phyloP scores from a whole-genome alignment of 2,113 vertebrate genomes.

The Casuarius casuarius region DNA sequence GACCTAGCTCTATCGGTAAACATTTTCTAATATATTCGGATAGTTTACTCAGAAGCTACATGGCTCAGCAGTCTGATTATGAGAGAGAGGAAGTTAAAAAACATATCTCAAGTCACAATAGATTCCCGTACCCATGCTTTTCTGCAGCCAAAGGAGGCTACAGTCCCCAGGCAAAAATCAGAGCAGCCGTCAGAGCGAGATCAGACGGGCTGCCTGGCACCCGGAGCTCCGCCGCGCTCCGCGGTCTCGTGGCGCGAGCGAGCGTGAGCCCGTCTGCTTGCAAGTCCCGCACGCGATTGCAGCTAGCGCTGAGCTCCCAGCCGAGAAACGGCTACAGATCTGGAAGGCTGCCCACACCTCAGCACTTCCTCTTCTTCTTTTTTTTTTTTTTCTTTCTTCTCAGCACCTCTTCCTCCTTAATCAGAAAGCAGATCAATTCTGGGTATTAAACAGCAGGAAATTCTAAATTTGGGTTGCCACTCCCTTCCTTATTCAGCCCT shows the following conservation, averaged over 20 bases:
- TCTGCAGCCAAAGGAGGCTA: background rate
- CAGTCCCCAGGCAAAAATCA: no score
- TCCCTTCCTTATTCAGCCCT: constrained; percentile 51
- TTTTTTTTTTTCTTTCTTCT: background rate
- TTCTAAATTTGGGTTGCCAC: constrained; percentile 58
- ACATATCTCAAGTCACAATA: background rate
- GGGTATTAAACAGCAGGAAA: constrained; percentile 64
- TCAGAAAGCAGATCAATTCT: constrained; percentile 43
- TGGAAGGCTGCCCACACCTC: background rate
- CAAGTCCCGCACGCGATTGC: background rate
- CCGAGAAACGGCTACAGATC: background rate
- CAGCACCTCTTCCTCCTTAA: constrained; percentile 60
- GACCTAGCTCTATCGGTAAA: constrained; percentile 59
- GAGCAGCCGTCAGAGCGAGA: accelerated
- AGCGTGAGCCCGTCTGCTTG: background rate
- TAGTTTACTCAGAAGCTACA: constrained; percentile 7
- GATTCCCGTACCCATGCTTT: background rate
- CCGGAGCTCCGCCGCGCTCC: background rate
- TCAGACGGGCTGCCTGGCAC: background rate
- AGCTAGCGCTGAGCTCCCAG: background rate
- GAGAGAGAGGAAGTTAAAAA: background rate
- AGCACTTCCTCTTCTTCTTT: background rate
- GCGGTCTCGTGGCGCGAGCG: background rate
- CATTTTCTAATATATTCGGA: background rate
- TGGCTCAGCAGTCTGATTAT: background rate